Evolutionary conservation across 1,140 invertebrate genomes (phyloP).

Genomic region (Drosophila aff.): DNA sequence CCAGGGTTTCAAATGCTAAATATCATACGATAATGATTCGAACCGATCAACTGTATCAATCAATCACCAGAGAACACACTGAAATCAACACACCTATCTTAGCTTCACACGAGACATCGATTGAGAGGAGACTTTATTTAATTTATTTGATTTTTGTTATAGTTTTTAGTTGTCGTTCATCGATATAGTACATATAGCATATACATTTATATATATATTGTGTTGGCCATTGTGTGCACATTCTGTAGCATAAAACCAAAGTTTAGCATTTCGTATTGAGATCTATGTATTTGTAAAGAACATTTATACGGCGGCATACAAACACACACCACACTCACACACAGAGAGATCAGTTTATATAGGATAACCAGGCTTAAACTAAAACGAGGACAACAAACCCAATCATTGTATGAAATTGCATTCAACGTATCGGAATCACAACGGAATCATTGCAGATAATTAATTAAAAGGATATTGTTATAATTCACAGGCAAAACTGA

Average conservation of each 20-base stretch:
- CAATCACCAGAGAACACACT: conserved; percentile 22
- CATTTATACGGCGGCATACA: conserved; percentile 60
- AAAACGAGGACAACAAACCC: conserved; percentile 28
- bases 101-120: conserved; percentile 41
- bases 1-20: conserved; percentile 65
- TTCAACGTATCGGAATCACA: conserved; percentile 69
- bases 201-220: conserved; percentile 40
- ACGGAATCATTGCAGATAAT: conserved; percentile 66
- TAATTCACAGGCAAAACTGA: conserved; percentile 71
- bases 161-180: conserved; percentile 60
- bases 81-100: conserved; percentile 27
- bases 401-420: conserved; percentile 82
- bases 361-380: conserved; percentile 41
- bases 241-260: conserved; percentile 82
- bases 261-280: conserved; percentile 80
- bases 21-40: conserved; percentile 47
- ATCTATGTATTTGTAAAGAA: conserved; percentile 73
- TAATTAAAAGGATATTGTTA: conserved; percentile 76
- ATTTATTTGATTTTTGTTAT: conserved; percentile 74
- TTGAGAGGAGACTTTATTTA: conserved; percentile 62
- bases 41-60: conserved; percentile 27
- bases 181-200: conserved; percentile 53
- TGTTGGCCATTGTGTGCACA: conserved; percentile 82
- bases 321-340: conserved; percentile 28
- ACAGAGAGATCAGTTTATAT: conserved; percentile 43